Evolutionary conservation across 1,140 invertebrate genomes (phyloP), one percentile per base, ranked within the genome.

Genomic region (Ephestia elutella): DNA sequence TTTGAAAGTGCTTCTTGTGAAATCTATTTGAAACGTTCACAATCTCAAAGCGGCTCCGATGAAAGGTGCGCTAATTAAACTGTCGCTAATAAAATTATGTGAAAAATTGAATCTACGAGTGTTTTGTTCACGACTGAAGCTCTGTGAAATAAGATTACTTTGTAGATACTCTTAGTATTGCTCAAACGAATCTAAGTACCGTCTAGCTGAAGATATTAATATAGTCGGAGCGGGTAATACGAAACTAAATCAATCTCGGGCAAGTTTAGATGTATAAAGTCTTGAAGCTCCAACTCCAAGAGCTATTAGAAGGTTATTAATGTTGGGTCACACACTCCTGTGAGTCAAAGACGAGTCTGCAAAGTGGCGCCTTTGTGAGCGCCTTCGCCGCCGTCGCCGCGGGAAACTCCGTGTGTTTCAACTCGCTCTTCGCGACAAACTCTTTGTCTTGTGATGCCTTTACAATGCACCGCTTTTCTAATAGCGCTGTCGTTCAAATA

Each of bases 21-120:
- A 88, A 88, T 88, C 82, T 86, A 86, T 86, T 86, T 83, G 86
- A 82, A 82, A 81, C 82, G 82, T 84, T 87, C 82, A 73, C 71
- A 80, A 82, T 84, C 80, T 84, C 79, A 84, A 82, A 85, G 85
- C 80, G 68, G 78, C 75, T 71, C 68, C 85, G 79, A 79, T 86
- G 78, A 81, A 84, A 84, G 83, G 75, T 70, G 70, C 79, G 80
- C 80, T 88, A 88, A 88, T 88, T 88, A 88, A 88, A 88, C 80
- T 85, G 82, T 80, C 79, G 80, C 78, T 88, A 86, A 88, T 88
- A 82, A 80, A 82, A 84, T 87, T 82, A 85, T 82, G 72, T 58
- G 78, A 81, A 88, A 84, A 87, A 85, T 82, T 74, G 63, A 76
- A 76, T 73, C 66, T 75, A 60, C 69, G 64, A 71, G 69, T 70